Percentiles rank a stretch among this genome's conserved stretches.
These are phyloP conservation scores for Thaumetopoea pityocampa DNA, from an alignment of 1,140 invertebrate genomes.

Conservation along the genomic window DNA sequence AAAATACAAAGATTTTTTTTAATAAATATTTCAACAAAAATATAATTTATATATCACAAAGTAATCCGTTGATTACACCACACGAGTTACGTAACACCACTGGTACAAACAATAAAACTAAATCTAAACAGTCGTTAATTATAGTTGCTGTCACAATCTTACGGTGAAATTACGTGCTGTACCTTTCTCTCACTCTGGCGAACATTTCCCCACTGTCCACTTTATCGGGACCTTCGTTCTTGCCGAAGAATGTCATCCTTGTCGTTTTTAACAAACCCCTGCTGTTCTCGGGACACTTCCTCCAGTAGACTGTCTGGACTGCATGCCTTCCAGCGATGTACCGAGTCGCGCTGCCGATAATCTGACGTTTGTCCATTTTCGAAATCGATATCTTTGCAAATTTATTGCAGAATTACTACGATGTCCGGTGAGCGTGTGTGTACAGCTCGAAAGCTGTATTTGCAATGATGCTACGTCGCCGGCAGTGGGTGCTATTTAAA, in stretches of 20 bases:
- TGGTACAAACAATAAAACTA: no score
- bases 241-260: slow-evolving; percentile 79
- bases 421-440: neutral
- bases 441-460: slow-evolving; percentile 2
- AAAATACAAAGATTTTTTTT: no score
- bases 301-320: slow-evolving; percentile 84
- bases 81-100: no score
- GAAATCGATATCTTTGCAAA: slow-evolving; percentile 13
- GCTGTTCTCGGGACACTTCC: slow-evolving; percentile 69
- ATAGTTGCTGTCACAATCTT: neutral
- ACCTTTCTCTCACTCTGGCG: slow-evolving; percentile 60
- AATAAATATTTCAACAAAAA: no score
- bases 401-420: neutral
- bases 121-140: no score
- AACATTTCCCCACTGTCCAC: slow-evolving; percentile 66
- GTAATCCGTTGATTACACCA: no score
- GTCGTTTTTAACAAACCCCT: slow-evolving; percentile 78
- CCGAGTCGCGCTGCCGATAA: slow-evolving; percentile 79
- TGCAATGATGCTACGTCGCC: slow-evolving; percentile 13
- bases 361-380: slow-evolving; percentile 68
- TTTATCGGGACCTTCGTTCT: slow-evolving; percentile 71
- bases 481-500: slow-evolving; percentile 19
- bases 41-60: no score
- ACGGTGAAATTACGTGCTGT: slow-evolving; percentile 23
- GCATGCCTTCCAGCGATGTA: slow-evolving; percentile 83